Conservation (phyloP, 2,888 invertebrate genomes). For the Nephrotoma flavescens region DNA sequence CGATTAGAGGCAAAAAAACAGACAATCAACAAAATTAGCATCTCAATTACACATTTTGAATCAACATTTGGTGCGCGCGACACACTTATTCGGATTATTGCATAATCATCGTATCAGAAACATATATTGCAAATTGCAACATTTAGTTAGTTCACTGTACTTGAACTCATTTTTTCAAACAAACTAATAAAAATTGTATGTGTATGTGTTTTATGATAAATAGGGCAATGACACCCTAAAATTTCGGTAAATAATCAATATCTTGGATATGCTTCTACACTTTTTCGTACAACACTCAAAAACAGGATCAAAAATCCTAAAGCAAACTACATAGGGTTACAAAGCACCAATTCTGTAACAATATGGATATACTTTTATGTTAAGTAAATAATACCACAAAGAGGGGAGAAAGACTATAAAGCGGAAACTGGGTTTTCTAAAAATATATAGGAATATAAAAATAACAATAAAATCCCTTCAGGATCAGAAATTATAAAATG, state of each 20-base stretch:
- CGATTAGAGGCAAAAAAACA: neutral
- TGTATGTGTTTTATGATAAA: neutral
- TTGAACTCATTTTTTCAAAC: neutral
- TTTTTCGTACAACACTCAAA: neutral
- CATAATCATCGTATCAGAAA: neutral
- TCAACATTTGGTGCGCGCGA: neutral
- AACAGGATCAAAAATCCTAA: neutral
- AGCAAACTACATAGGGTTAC: neutral
- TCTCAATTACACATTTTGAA: neutral
- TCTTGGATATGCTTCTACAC: neutral
- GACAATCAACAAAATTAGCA: neutral
- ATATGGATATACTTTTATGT: neutral
- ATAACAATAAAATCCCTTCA: neutral
- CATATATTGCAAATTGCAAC: neutral
- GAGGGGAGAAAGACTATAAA: neutral
- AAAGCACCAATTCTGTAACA: neutral
- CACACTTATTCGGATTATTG: neutral
- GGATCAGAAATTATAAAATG: neutral
- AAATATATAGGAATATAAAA: neutral
- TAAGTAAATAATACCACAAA: neutral
- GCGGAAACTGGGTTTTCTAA: neutral
- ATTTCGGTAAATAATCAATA: neutral
- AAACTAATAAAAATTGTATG: neutral
- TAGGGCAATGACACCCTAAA: neutral
- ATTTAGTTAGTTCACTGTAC: neutral